These are phyloP conservation scores for Coremacera marginata DNA, from an alignment of 2,888 invertebrate species.

Conservation along the genomic window DNA sequence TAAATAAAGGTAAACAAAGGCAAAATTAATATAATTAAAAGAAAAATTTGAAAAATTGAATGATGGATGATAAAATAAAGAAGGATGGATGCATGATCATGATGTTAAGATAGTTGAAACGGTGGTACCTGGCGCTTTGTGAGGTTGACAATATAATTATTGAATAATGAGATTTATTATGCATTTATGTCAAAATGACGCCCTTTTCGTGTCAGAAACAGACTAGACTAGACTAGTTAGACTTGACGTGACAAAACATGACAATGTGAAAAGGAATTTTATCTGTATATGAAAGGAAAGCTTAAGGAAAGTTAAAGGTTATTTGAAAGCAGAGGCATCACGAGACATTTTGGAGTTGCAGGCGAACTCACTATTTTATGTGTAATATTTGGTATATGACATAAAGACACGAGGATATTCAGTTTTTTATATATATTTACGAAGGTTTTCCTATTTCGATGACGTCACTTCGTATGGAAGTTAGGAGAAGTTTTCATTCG, in stretches of 20 bases:
- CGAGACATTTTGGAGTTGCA: too few species aligned
- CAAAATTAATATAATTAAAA: background rate
- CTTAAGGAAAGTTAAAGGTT: background rate
- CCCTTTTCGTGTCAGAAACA: conserved; percentile 37
- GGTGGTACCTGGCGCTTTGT: background rate
- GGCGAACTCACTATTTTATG: too few species aligned
- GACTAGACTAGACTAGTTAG: background rate
- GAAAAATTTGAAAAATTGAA: background rate
- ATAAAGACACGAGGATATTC: too few species aligned
- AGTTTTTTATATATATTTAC: too few species aligned
- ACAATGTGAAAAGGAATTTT: too few species aligned
- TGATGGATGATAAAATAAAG: background rate
- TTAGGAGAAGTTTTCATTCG: too few species aligned
- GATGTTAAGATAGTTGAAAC: background rate
- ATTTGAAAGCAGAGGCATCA: too few species aligned
- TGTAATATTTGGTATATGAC: too few species aligned
- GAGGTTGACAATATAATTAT: conserved; percentile 27
- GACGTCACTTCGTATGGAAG: too few species aligned
- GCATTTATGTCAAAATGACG: conserved; percentile 35
- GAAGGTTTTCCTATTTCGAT: too few species aligned
- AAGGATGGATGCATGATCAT: background rate
- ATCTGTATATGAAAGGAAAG: background rate
- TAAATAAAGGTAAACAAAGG: background rate
- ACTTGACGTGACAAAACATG: conserved; percentile 36
- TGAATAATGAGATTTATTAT: conserved; percentile 27